A percentile compares a stretch with the other conserved stretches of the same genome.
Conservation (phyloP, 2,797 vertebrate species). For the Acanthurus tractus region DNA sequence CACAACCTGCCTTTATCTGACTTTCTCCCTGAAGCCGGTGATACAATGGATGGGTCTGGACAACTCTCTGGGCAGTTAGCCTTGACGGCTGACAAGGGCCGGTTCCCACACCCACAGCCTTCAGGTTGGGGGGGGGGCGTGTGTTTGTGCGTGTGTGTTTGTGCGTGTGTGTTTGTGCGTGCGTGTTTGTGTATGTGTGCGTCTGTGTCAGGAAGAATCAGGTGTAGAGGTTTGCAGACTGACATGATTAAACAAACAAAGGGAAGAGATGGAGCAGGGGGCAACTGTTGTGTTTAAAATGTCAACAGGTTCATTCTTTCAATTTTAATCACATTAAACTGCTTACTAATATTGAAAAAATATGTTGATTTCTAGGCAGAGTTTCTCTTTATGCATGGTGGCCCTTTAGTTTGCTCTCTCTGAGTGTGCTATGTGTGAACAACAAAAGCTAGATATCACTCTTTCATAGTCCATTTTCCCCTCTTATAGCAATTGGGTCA, state of each 20-base stretch:
- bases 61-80: slow-evolving; percentile 56
- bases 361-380: background rate
- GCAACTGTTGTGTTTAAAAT: background rate
- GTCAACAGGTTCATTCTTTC: slow-evolving; percentile 18
- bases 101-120: slow-evolving; percentile 35
- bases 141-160: background rate
- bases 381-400: background rate
- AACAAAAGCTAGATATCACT: background rate
- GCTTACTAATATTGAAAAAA: no score
- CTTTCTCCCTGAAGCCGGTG: slow-evolving; percentile 35
- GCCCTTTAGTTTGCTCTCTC: slow-evolving; percentile 12
- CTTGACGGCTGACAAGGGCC: slow-evolving; percentile 62
- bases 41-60: slow-evolving; percentile 56
- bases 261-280: background rate
- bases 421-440: background rate
- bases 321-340: slow-evolving; percentile 21
- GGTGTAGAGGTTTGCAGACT: slow-evolving; percentile 38
- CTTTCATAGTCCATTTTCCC: background rate
- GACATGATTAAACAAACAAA: slow-evolving; percentile 32
- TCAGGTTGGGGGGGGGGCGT: slow-evolving; percentile 14
- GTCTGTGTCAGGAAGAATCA: slow-evolving; percentile 25
- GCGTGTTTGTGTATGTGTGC: background rate
- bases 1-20: slow-evolving; percentile 55
- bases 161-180: background rate
- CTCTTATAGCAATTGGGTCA: slow-evolving; percentile 19